Evolutionary conservation across 2,113 vertebrate species (phyloP).

Genomic region (Cyanoramphus novaezelandiae): DNA sequence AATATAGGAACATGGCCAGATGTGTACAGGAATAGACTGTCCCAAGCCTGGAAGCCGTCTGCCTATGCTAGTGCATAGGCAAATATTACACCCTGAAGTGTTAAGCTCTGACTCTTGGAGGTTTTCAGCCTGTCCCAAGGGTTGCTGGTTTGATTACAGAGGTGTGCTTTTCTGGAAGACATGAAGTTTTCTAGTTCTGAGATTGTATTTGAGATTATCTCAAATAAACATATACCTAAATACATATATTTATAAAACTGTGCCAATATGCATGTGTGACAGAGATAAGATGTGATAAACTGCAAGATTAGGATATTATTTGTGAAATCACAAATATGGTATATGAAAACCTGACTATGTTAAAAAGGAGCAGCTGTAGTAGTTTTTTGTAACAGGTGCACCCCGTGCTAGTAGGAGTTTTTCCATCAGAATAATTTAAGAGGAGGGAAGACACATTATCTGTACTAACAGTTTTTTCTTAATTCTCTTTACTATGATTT

Average conservation of each 20-base stretch:
- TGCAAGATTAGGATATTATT: neutral
- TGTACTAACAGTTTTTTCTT: neutral
- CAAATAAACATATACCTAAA: neutral
- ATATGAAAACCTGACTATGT: neutral
- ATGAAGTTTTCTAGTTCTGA: neutral
- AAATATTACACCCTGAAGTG: neutral
- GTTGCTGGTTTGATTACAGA: neutral
- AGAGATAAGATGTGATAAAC: neutral
- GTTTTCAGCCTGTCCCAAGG: neutral
- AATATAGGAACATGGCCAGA: neutral
- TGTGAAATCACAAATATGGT: neutral
- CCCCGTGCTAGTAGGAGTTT: neutral
- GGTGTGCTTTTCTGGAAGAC: neutral
- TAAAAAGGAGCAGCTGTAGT: neutral
- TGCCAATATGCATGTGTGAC: neutral
- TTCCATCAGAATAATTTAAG: neutral
- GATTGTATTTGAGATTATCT: neutral
- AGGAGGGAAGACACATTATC: neutral
- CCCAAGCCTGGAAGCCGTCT: neutral
- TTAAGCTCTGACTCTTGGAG: neutral
- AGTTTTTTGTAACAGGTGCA: neutral
- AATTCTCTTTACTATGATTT: neutral
- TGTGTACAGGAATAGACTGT: neutral
- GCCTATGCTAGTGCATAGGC: neutral
- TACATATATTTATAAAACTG: neutral